Conservation (phyloP, 1,140 invertebrate genomes). For the Micrasema longulum region DNA sequence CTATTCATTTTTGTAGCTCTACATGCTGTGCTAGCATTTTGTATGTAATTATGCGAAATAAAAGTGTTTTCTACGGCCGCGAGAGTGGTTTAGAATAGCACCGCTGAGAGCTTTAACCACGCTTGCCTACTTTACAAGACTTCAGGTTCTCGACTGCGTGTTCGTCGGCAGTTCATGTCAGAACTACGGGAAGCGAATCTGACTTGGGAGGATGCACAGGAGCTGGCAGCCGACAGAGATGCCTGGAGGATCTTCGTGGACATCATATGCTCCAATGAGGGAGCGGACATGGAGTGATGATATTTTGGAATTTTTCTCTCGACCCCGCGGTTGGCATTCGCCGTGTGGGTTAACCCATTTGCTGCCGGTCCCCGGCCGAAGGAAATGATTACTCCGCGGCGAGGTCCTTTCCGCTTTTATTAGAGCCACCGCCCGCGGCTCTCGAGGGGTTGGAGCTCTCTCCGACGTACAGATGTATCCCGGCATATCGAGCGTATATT, state of each 20-base stretch:
- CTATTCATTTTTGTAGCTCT: neutral
- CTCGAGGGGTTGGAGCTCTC: constrained; percentile 12
- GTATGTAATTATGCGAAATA: neutral
- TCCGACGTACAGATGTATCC: too few relatives aligned
- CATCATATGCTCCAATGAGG: too few relatives aligned
- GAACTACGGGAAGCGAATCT: too few relatives aligned
- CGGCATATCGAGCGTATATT: too few relatives aligned
- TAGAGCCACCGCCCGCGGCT: neutral
- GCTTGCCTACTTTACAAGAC: too few relatives aligned
- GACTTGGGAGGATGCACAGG: too few relatives aligned
- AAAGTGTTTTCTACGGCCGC: too few relatives aligned
- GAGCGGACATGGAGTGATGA: neutral
- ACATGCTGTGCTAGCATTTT: neutral
- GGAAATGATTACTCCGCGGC: constrained; percentile 19
- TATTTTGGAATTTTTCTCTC: neutral
- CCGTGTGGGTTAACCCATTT: constrained; percentile 4
- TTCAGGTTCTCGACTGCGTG: too few relatives aligned
- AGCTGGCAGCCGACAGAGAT: too few relatives aligned
- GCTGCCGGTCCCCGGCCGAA: neutral
- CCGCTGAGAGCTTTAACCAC: neutral
- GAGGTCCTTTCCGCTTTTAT: constrained; percentile 3
- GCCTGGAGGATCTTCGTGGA: too few relatives aligned
- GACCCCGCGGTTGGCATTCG: neutral
- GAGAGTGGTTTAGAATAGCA: too few relatives aligned
- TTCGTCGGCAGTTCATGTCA: too few relatives aligned